Percentiles rank a stretch among this genome's conserved stretches.
phyloP scores from a whole-genome alignment of 2,113 vertebrate genomes.

The Scytalopus superciliaris region DNA sequence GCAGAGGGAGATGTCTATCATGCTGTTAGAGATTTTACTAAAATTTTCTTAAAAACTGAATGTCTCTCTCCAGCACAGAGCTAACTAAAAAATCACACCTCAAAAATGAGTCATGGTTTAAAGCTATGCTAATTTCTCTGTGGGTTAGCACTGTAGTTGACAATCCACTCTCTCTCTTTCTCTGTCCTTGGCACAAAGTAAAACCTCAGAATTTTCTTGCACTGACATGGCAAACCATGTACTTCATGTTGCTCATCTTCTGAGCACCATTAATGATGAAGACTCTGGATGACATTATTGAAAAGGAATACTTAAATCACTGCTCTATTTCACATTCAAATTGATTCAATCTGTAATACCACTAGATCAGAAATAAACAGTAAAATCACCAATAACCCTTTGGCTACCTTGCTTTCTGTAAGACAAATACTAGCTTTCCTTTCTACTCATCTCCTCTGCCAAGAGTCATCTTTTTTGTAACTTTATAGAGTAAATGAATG shows the following conservation, averaged over 20 bases:
- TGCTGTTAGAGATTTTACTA: background rate
- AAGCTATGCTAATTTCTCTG: background rate
- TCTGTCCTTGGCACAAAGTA: background rate
- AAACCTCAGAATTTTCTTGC: background rate
- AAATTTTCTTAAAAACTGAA: background rate
- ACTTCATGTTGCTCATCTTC: background rate
- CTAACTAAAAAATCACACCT: background rate
- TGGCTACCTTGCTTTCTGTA: background rate
- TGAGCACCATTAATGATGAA: background rate
- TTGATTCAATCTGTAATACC: background rate
- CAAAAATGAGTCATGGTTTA: background rate
- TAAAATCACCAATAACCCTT: background rate
- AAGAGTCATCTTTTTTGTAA: background rate
- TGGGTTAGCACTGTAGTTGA: background rate
- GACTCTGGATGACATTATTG: background rate
- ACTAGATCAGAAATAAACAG: background rate
- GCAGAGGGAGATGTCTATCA: background rate
- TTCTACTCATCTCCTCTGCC: accelerated
- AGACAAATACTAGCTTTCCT: background rate
- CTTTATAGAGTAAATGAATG: background rate
- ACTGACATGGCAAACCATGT: background rate
- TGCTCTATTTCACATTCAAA: background rate
- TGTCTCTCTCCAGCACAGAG: background rate
- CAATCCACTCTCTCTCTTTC: background rate
- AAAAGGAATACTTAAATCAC: background rate